Evolutionary conservation across 2,888 invertebrate genomes (phyloP), one percentile per base, ranked within the genome.

Genomic region (Calameuta pallipes): DNA sequence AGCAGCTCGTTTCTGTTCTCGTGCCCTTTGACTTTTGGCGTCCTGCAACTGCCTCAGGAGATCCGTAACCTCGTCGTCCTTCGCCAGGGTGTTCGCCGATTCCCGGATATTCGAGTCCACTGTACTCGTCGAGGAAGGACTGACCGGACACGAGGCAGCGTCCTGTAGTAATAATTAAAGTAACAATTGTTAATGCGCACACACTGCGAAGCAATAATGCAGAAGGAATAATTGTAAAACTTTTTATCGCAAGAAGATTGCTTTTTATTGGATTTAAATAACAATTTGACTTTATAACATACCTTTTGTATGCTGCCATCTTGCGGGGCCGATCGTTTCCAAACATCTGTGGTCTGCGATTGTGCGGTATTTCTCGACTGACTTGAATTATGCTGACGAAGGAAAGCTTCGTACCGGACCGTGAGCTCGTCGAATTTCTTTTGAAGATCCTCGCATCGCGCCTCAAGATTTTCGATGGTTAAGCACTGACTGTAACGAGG

Each of bases 381-480:
- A 75, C 71, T 85, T 31, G 82, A 80, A 69, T 77, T 77, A 69
- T 76, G 74, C 73, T 75, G 89, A 69, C 89, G 89, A 69, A 87
- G 82, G 30, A 89, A 82, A 77, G 80, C 82, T 41, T 90, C 89
- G 79, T 87, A 91, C 85, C 94, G 93, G 75, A 94, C 93, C 75
- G 93, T 94, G 77, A 96, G 92, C 84, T 97, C 97, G 86, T 98
- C 97, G 83, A 96, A 93, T 90, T 94, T 95, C 90, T 95, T 95
- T 88, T 96, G 96, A 78, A 97, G 92, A 82, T 98, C 98, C 88
- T 98, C 98, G 90, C 95, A 95, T 90, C 96, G 96, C 73, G 94
- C 91, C 92, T 98, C 98, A 87, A 98, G 93, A 41, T 94, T 94
- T 90, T 97, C 97, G 85, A 97, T 95, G 85, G 94, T 96, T 81